These are phyloP conservation scores for Alsophila aescularia DNA, from an alignment of 2,888 invertebrate species.

Conservation along the genomic window DNA sequence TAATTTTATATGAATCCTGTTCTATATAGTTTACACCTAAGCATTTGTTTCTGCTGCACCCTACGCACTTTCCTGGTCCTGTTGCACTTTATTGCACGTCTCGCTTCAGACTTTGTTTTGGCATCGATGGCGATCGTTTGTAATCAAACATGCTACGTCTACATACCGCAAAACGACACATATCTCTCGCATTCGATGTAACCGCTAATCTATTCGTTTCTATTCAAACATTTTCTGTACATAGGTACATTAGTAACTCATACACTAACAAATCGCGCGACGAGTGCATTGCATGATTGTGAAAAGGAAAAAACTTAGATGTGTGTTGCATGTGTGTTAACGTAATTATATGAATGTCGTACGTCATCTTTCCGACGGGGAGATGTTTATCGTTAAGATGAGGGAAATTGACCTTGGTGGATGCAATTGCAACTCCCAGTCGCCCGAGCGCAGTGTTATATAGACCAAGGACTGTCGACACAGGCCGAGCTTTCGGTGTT, in stretches of 20 bases:
- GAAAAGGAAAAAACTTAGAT: slow-evolving; percentile 72
- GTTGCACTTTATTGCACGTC: slow-evolving; percentile 73
- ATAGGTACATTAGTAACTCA: slow-evolving; percentile 63
- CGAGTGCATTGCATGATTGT: slow-evolving; percentile 79
- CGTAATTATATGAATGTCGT: slow-evolving; percentile 78
- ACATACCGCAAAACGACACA: slow-evolving; percentile 73
- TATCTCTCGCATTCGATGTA: slow-evolving; percentile 73
- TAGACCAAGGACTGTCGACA: slow-evolving; percentile 55
- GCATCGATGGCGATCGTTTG: slow-evolving; percentile 55
- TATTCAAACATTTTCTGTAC: slow-evolving; percentile 65
- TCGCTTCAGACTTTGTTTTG: slow-evolving; percentile 65
- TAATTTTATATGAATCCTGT: slow-evolving; percentile 46
- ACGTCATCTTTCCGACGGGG: slow-evolving; percentile 77
- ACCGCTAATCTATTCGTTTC: slow-evolving; percentile 61
- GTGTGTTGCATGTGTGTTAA: slow-evolving; percentile 83
- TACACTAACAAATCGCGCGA: slow-evolving; percentile 53
- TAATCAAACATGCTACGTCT: slow-evolving; percentile 58
- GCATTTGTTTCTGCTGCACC: slow-evolving; percentile 46
- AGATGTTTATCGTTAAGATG: slow-evolving; percentile 79
- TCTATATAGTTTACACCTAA: slow-evolving; percentile 42
- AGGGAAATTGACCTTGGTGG: slow-evolving; percentile 83
- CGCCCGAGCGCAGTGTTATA: slow-evolving; percentile 76
- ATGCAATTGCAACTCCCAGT: slow-evolving; percentile 68
- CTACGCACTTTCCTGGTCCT: slow-evolving; percentile 71
- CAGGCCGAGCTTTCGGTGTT: slow-evolving; percentile 46